Evolutionary conservation across 1,140 invertebrate species (phyloP).

Genomic region (Xylocopa sonorina): DNA sequence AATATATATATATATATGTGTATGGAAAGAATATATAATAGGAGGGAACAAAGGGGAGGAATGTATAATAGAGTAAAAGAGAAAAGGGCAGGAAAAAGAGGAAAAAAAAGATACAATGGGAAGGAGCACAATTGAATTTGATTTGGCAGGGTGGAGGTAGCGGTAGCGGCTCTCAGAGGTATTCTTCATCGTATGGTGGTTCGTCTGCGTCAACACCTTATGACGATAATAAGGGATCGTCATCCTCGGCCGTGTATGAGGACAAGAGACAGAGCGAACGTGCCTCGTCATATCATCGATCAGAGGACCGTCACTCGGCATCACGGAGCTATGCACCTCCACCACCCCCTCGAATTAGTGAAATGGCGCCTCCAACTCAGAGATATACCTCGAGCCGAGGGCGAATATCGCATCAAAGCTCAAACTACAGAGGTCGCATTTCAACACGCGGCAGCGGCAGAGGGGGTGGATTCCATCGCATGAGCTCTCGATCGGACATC

Average conservation of each 20-base stretch:
- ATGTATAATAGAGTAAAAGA: conserved; percentile 49
- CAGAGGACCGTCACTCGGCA: conserved; percentile 78
- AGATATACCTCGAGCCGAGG: conserved; percentile 76
- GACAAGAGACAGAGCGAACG: conserved; percentile 79
- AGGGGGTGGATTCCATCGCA: conserved; percentile 72
- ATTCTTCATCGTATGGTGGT: conserved; percentile 75
- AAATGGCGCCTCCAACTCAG: conserved; percentile 74
- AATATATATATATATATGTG: conserved; percentile 1
- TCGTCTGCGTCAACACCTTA: conserved; percentile 72
- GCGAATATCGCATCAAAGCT: conserved; percentile 73
- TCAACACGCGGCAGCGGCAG: conserved; percentile 73
- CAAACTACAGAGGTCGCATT: conserved; percentile 75
- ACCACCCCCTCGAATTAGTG: conserved; percentile 74
- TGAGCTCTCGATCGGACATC: conserved; percentile 73
- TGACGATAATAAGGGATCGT: conserved; percentile 78
- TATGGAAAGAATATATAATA: conserved; percentile 47
- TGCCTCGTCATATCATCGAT: conserved; percentile 77
- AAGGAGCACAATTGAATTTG: conserved; percentile 79
- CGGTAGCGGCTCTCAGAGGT: conserved; percentile 77
- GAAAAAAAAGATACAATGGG: conserved; percentile 69
- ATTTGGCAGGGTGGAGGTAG: conserved; percentile 80
- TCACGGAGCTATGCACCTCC: conserved; percentile 77
- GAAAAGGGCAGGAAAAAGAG: conserved; percentile 61
- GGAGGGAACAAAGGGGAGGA: conserved; percentile 55
- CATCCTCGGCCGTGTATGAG: conserved; percentile 75